Evolutionary conservation across 1,140 invertebrate genomes (phyloP).

Genomic region (Neotoxoptera formosana): DNA sequence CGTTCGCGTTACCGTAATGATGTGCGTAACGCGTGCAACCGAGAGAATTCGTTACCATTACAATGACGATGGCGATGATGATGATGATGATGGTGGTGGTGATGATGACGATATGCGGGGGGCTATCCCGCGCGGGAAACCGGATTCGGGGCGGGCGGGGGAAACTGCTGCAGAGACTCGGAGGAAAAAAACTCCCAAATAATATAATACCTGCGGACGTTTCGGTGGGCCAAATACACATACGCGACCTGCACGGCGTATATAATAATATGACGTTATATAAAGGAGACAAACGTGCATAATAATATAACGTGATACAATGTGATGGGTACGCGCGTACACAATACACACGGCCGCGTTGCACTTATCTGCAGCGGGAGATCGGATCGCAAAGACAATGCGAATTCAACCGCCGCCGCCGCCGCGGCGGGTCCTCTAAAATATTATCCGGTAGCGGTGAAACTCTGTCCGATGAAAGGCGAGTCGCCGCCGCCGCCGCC

Average conservation of each 20-base stretch:
- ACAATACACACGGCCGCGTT: not conserved
- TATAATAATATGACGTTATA: not conserved
- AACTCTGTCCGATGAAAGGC: constrained; percentile 22
- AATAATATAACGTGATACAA: not conserved
- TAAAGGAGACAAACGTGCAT: constrained; percentile 21
- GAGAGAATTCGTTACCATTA: not conserved
- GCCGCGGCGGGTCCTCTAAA: not conserved
- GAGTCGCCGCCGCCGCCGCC: not conserved
- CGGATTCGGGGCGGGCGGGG: not conserved
- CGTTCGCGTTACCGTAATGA: not conserved
- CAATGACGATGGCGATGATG: not conserved
- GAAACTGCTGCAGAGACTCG: not conserved
- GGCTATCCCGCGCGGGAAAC: not conserved
- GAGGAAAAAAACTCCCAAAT: not conserved
- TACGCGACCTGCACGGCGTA: not conserved
- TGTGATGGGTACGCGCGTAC: not conserved
- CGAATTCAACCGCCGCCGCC: not conserved
- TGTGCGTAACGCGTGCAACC: not conserved
- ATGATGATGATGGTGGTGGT: no score
- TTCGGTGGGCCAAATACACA: not conserved
- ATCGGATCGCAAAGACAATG: constrained; percentile 24
- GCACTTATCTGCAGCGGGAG: not conserved
- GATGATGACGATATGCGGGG: not conserved
- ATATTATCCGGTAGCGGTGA: constrained; percentile 20
- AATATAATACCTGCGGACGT: not conserved